Percentiles rank a stretch among this genome's conserved stretches.
phyloP scores from a whole-genome alignment of 1,140 invertebrate genomes.

The Tetragonula clypearis region DNA sequence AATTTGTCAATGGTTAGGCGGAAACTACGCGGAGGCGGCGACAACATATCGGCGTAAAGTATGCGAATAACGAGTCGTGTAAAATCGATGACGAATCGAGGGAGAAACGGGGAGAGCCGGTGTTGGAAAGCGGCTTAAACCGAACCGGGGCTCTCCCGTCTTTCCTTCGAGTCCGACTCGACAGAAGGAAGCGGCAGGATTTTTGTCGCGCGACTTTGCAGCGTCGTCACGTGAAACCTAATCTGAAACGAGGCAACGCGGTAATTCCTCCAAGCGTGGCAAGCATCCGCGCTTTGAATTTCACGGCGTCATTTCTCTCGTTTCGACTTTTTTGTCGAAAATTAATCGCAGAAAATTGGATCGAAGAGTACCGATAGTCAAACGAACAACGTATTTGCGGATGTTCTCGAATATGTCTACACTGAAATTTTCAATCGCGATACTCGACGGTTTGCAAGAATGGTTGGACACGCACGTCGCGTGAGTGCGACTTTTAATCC shows the following conservation, averaged over 20 bases:
- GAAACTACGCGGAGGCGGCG: constrained; percentile 46
- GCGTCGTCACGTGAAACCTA: constrained; percentile 2
- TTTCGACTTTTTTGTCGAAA: too few relatives aligned
- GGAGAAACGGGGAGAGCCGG: neutral
- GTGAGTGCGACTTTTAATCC: neutral
- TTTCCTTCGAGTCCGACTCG: neutral
- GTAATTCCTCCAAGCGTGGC: too few relatives aligned
- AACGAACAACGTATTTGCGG: neutral
- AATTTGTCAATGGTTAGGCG: constrained; percentile 56
- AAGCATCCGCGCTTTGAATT: too few relatives aligned
- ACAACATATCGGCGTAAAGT: constrained; percentile 55
- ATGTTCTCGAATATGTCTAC: neutral
- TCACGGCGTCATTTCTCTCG: neutral
- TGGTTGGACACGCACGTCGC: neutral
- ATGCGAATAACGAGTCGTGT: constrained; percentile 61
- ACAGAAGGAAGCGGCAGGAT: neutral
- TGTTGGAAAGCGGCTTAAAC: neutral
- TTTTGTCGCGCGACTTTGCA: neutral
- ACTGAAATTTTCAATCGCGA: neutral
- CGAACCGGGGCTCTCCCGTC: neutral
- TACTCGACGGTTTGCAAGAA: neutral
- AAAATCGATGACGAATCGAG: constrained; percentile 57
- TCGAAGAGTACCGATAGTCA: neutral
- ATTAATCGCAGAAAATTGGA: neutral
- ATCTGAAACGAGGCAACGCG: neutral